Evolutionary conservation across 1,140 invertebrate genomes (phyloP).

Genomic region (Lucilia cuprina): DNA sequence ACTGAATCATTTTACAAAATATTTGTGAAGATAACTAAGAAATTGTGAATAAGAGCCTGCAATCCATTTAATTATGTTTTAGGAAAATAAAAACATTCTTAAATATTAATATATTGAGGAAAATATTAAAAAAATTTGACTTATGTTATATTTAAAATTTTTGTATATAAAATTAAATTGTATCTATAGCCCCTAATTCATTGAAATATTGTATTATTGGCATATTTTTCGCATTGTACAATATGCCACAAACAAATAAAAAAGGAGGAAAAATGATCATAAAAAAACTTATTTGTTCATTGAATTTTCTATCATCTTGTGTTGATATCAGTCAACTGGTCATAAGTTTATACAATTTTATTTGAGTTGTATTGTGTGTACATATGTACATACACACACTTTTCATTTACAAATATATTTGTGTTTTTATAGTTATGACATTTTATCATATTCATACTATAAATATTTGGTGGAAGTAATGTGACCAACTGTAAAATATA

Average conservation of each 20-base stretch:
- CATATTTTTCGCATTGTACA: not conserved
- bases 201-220: not conserved
- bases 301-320: not conserved
- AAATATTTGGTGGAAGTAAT: not conserved
- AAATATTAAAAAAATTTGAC: no score
- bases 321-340: slow-evolving; percentile 9
- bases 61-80: no score
- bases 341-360: not conserved
- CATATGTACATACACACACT: not conserved
- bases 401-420: not conserved
- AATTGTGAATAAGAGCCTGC: no score
- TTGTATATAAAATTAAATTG: not conserved
- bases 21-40: no score
- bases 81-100: no score
- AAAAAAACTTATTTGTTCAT: slow-evolving; percentile 1
- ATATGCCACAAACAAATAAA: not conserved
- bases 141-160: no score
- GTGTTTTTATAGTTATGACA: not conserved
- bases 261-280: not conserved
- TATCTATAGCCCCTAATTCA: not conserved
- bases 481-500: not conserved
- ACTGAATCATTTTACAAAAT: no score
- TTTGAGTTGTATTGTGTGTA: not conserved
- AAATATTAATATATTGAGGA: no score
- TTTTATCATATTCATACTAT: not conserved